phyloP scores from a whole-genome alignment of 2,888 invertebrate species.

The Leptarthrus brevirostris region DNA sequence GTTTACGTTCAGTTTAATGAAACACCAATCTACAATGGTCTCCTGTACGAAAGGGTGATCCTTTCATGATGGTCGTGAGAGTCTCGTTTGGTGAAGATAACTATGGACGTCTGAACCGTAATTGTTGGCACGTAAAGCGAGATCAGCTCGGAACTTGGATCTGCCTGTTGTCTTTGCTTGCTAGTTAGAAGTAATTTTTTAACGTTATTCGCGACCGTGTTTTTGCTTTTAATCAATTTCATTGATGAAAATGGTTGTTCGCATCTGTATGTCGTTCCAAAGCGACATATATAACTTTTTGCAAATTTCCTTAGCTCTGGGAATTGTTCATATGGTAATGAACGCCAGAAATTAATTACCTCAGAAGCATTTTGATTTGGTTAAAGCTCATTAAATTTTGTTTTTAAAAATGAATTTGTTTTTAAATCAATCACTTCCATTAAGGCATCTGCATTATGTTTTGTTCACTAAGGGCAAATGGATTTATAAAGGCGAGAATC shows the following conservation, averaged over 20 bases:
- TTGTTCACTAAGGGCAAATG: neutral
- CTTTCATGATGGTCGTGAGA: neutral
- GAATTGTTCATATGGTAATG: neutral
- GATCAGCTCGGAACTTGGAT: conserved; percentile 5
- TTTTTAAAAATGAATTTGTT: neutral
- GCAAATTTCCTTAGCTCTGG: neutral
- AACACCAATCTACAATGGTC: neutral
- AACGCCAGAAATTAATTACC: neutral
- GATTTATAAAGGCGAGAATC: neutral
- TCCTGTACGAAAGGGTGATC: neutral
- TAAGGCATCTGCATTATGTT: neutral
- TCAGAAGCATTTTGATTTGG: neutral
- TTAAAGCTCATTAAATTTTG: neutral
- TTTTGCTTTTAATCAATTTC: too few species aligned
- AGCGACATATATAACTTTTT: neutral
- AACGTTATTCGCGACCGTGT: too few species aligned
- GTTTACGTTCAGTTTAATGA: neutral
- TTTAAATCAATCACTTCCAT: neutral
- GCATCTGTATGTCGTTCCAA: neutral
- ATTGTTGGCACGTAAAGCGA: conserved; percentile 5
- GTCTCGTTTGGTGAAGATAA: neutral
- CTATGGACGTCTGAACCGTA: neutral
- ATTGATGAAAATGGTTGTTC: too few species aligned
- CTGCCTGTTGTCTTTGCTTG: neutral
- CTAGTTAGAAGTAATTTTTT: neutral